Base-by-base conservation (phyloP, 2,113 vertebrate species). In the Arvicanthis niloticus region DNA sequence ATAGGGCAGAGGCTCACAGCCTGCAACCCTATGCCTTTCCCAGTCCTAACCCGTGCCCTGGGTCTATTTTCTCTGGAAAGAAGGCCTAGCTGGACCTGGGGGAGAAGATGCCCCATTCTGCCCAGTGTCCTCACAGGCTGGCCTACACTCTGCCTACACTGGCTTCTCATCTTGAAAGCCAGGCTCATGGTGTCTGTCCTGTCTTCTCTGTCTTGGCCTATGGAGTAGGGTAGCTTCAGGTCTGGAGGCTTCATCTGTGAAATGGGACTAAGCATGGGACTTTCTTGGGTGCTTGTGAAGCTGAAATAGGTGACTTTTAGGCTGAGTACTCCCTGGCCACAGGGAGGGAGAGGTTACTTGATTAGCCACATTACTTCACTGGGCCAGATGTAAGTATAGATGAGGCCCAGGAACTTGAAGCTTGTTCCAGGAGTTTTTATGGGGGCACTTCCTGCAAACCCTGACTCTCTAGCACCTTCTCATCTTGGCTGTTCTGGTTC, bases 231-330 rank as follows among this genome's bases (percentile, higher is more conserved):
- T 37, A 24, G 67, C n/a, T 89, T 90, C 1, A 0, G 45, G 42
- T 40, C 62, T 87, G 51, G 76, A 65, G 88, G 56, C 48, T 90
- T 85, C 34, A 5, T 89, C 96, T 89, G 72, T 60, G 48, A 93
- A 65, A 92, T 42, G 51, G 67, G 72, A 12, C 89, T 58, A 4
- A 9, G 65, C 53, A 40, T 3, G 2, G 34, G 6, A 3, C 75
- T 58, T 15, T 26, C 40, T 56, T 42, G 58, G 67, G 34, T 34
- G 53, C 24, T 85, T 16, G 5, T 73, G n/a, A 48, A 37, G 60
- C 37, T 84, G n/a, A 62, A 53, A 40, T 9, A n/a, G 15, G 85
- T 37, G 19, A 5, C 42, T 42, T 37, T 22, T 15, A 37, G 16
- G 53, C 86, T 7, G 72, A 67, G 26, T 8, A 42, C 21, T 87